These are phyloP conservation scores for Bedellia somnulentella DNA, from an alignment of 2,888 invertebrate species.

Conservation along the genomic window DNA sequence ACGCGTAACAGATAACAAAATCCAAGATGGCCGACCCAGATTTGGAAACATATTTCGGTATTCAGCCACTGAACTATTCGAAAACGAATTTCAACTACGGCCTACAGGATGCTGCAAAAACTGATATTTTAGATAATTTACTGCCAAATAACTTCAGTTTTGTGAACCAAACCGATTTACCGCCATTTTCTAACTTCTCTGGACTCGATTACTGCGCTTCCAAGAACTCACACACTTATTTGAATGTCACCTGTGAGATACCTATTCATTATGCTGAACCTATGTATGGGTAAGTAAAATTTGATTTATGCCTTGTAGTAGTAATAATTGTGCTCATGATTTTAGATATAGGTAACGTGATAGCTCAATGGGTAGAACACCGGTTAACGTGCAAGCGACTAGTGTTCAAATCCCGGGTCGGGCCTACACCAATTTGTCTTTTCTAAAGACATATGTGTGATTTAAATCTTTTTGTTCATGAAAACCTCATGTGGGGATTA, in stretches of 20 bases:
- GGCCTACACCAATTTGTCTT: too few species aligned
- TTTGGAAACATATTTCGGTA: conserved; percentile 28
- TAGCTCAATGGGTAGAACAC: too few species aligned
- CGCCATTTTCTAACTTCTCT: conserved; percentile 33
- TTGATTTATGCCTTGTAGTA: neutral
- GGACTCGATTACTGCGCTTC: conserved; percentile 41
- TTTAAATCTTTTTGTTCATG: too few species aligned
- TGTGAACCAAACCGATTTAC: conserved; percentile 22
- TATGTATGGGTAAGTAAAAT: conserved; percentile 63
- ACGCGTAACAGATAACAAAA: conserved; percentile 17
- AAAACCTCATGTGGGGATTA: too few species aligned
- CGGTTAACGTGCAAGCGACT: too few species aligned
- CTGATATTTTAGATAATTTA: conserved; percentile 11
- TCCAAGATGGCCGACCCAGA: conserved; percentile 36
- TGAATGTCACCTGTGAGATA: conserved; percentile 69
- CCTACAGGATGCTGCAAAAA: conserved; percentile 11
- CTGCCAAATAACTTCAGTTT: conserved; percentile 20
- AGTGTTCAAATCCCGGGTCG: too few species aligned
- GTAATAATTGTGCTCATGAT: neutral
- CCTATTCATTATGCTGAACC: conserved; percentile 70
- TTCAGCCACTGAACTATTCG: conserved; percentile 18
- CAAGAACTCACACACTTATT: conserved; percentile 41
- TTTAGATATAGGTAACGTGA: too few species aligned
- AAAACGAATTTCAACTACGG: conserved; percentile 14
- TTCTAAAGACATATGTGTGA: neutral